Conservation (phyloP, 2,797 vertebrate species). For the Sebastiscus albofasciatus region DNA sequence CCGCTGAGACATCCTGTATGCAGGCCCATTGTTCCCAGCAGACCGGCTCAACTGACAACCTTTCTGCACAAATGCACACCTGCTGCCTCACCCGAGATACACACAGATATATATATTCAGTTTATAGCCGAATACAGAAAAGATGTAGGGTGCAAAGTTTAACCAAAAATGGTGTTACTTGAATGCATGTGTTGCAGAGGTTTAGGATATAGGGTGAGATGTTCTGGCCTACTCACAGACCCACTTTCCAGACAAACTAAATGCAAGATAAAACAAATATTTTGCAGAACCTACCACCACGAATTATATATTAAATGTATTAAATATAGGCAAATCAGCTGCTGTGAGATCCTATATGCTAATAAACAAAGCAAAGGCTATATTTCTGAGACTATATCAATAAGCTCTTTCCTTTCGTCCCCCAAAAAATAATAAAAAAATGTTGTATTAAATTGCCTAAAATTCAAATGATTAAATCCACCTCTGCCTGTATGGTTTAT, state of each 20-base stretch:
- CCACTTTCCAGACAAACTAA: neutral
- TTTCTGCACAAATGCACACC: slow-evolving; percentile 66
- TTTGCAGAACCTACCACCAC: neutral
- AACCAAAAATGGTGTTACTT: neutral
- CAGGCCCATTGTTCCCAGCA: slow-evolving; percentile 74
- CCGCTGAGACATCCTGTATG: slow-evolving; percentile 75
- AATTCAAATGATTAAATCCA: neutral
- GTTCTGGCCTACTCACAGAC: too few relatives aligned
- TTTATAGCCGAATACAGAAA: neutral
- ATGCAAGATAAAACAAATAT: neutral
- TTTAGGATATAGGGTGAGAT: neutral
- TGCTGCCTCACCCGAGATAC: slow-evolving; percentile 54
- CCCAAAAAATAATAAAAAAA: neutral
- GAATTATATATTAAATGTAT: neutral
- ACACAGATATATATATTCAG: neutral
- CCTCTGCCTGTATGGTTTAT: neutral
- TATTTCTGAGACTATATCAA: too few relatives aligned
- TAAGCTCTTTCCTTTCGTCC: neutral
- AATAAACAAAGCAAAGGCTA: too few relatives aligned
- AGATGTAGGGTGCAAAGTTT: neutral
- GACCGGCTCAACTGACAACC: slow-evolving; percentile 53
- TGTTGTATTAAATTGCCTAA: neutral
- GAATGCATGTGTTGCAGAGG: neutral
- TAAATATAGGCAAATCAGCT: neutral
- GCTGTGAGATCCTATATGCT: neutral